Base-by-base conservation (phyloP, 2,888 invertebrate genomes). In the Athetis lepigone region DNA sequence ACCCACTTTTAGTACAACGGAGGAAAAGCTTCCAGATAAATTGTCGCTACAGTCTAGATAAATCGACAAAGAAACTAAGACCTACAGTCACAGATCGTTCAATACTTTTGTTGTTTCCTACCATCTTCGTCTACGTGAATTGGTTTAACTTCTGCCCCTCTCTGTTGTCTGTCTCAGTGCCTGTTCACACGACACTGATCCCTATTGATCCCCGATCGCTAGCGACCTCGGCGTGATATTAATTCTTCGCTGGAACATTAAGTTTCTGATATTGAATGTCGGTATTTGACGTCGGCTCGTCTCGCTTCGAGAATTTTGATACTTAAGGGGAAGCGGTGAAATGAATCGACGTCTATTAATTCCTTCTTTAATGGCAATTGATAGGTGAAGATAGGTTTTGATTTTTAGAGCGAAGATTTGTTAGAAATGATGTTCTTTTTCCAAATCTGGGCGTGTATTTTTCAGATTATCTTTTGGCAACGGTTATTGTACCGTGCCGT, bases 211-310 rank as follows among this genome's bases (percentile, higher is more conserved):
- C 69, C 56, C 54, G 54, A 70, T 71, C 61, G 56, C 46, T 42
- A 25, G 51, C 59, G 67, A 68, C 70, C 71, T 70, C 62, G 36
- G 29, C 59, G 42, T 39, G 70, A 75, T 74, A 81, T 72, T 77
- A 70, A 81, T 79, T 75, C 77, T 75, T 59, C 54, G 42, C 54
- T 58, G 69, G 79, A 56, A 77, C 74, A 66, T 81, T 77, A 70
- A 79, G 50, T 77, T 77, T 66, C 39, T 59, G 67, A 70, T 81
- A 77, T 81, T 75, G 70, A 74, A 74, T 67, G 61, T 64, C 40
- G 43, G 64, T 60, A 52, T 77, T 80, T 61, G 66, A 75, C 55
- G 63, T 54, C 47, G 52, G 46, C 46, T 69, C 61, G 52, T 62
- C 75, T 65, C 51, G 64, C 57, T 36, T 40, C 46, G 66, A 55